phyloP scores from a whole-genome alignment of 2,797 vertebrate species.

The Sebastes nivosus region DNA sequence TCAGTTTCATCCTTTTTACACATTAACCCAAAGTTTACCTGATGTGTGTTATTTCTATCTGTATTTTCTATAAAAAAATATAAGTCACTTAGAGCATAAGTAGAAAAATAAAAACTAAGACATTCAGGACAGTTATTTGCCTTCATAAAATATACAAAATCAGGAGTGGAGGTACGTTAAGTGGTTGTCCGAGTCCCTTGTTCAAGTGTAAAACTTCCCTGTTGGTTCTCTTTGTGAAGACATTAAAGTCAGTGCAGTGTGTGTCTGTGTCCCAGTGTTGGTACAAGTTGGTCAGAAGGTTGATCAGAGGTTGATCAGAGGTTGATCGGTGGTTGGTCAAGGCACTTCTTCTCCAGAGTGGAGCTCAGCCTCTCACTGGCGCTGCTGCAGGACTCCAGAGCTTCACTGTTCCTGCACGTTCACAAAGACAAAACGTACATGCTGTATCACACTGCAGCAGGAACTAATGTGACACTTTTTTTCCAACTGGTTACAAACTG shows the following conservation, averaged over 20 bases:
- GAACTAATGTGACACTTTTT: too few relatives aligned
- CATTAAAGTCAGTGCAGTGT: constrained; percentile 14
- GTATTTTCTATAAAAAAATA: constrained; percentile 70
- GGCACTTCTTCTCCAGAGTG: constrained; percentile 76
- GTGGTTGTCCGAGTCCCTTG: constrained; percentile 46
- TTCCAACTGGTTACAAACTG: too few relatives aligned
- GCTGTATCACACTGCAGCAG: too few relatives aligned
- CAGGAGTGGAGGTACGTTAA: constrained; percentile 18
- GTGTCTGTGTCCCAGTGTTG: neutral
- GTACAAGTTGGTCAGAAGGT: neutral
- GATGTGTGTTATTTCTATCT: constrained; percentile 11
- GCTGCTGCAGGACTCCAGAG: constrained; percentile 85
- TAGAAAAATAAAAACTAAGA: constrained; percentile 74
- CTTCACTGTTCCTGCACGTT: constrained; percentile 81
- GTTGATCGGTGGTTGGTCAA: constrained; percentile 19
- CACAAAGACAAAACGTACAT: neutral
- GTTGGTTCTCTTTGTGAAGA: neutral
- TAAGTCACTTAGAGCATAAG: constrained; percentile 32
- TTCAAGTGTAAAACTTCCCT: constrained; percentile 54
- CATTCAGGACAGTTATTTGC: constrained; percentile 25
- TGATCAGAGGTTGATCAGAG: constrained; percentile 8
- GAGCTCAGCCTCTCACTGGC: constrained; percentile 86
- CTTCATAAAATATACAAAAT: constrained; percentile 57
- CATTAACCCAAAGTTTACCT: neutral
- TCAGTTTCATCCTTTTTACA: neutral